Evolutionary conservation across 2,113 vertebrate genomes (phyloP), one percentile per base, ranked within the genome.

Genomic region (Cochlearius cochlearius): DNA sequence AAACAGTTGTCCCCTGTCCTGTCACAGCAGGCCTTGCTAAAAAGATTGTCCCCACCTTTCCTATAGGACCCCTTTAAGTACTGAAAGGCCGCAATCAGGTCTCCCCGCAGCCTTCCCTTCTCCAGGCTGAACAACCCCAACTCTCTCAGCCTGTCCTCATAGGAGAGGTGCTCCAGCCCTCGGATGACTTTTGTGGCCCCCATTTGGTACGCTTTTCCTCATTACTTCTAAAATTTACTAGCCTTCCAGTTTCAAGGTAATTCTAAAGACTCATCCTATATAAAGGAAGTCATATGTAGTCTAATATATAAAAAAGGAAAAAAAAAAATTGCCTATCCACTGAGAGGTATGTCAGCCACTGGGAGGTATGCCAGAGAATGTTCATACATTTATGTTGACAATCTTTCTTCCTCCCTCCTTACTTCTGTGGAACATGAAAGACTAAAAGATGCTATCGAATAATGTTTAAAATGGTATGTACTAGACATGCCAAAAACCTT

Each of bases 11-110:
- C 23, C 7, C 38, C 60, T 39, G 12, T 47, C 27, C 38, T 67
- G 5, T 67, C 27, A 4, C 11, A 23, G 7, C 12, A 38, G 2
- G 2, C 12, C 18, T 3, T 39, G 1, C 1, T 26, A 20, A 68
- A 10, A 11, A 25, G 25, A 41, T 9, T 6, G 2, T 62, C 15
- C 3, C 15, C 7, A 5, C 6, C 27, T 53, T 34, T 52, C 34
- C 5, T 68, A 1, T 8, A 43, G 8, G 12, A n/a, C 20, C 14
- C 34, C 7, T 45, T 27, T 11, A 39, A 2, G 6, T 6, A 5
- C 4, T 36, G 47, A 1, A 39, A 55, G 49, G 49, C 4, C 4
- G 1, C 80, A 3, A 0, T 29, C 19, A 77, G 14, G 30, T 74
- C 16, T 86, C 17, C 21, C 14, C 0, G 0, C 17, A 32, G 21